Evolutionary conservation across 2,113 vertebrate genomes (phyloP), one percentile per base, ranked within the genome.

Genomic region (Stigmatopora nigra): DNA sequence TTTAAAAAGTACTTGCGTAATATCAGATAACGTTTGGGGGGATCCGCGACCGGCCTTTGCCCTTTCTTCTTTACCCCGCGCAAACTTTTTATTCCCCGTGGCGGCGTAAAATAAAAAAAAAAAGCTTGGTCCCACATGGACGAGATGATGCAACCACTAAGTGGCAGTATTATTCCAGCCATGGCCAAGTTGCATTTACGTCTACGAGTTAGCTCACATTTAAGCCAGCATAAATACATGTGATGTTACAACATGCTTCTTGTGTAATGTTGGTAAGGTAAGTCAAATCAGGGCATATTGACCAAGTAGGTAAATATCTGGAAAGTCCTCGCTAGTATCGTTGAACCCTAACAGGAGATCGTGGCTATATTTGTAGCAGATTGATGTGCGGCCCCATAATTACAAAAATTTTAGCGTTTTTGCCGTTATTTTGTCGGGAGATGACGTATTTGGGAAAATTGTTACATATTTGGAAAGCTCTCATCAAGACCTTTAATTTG

Each of bases 151-250:
- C 66, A 11, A 70, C 87, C 87, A 88, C 87, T 79, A 65, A 82
- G 86, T 63, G 87, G 84, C 86, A 84, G 87, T 87, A 81, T 89
- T 87, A 84, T 64, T 74, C 77, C 81, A 84, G 78, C 63, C 67
- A 78, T 84, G 53, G 53, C 7, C 22, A 56, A 31, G 25, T 31
- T 3, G 25, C 25, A 56, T 6, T 12, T 22, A 31, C 3, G 53
- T 22, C 53, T 16, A 13, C 20, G 20, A 53, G 19, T 22, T 19
- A 19, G 8, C 51, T 67, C 69, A 20, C 78, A 76, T 73, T 66
- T 49, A 13, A 19, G 12, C 1, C 3, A 25, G 51, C 13, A 11
- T 53, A 53, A 53, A 25, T 60, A 71, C 67, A 76, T 60, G 60
- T 73, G 61, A 73, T 68, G 78, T 81, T 77, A 75, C 76, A 81